Evolutionary conservation across 1,140 invertebrate genomes (phyloP), one percentile per base, ranked within the genome.

Genomic region (Asbolus verrucosus): DNA sequence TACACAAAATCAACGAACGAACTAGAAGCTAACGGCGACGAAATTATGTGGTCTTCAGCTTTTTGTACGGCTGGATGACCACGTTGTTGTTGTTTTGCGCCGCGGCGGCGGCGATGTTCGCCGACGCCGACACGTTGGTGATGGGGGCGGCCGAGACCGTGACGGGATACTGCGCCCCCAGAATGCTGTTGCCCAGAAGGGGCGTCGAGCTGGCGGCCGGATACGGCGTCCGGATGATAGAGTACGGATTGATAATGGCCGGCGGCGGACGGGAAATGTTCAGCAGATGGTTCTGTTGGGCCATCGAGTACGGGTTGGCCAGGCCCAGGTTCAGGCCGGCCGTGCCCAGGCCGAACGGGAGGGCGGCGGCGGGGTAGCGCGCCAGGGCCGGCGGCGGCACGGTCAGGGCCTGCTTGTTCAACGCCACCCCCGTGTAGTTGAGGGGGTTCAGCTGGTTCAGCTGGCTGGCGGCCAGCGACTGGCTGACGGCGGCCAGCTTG

Each of bases 1-100:
- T 71, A 71, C 72, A 74, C 65, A 70, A 74, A 72, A 67, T n/a
- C 41, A 69, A 75, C 63, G 39, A 54, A 65, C 67, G 27, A 59
- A 67, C 36, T 70, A 66, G 16, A 33, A 30, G 19, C 9, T 11
- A 65, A 65, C 24, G 31, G 14, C 1, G 21, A 59, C 8, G 18
- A 65, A 66, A 39, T 88, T 93, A 94, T 76, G 91, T 92, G 70
- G 92, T 94, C 85, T 93, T 93, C 88, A 93, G 91, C 83, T 94
- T 93, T 82, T 94, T 94, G 81, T 92, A 93, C 16, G 92, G 92
- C 77, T 92, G 92, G 78, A 91, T 83, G 11, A 88, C 87, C 50
- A 91, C 89, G 18, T 85, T 85, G 59, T 84, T 83, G 65, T 80
- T 85, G 76, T 80, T 83, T 74, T 66, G 81, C 15, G 65, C 77